A percentile compares a stretch with the other conserved stretches of the same genome.
These are phyloP conservation scores for Herpailurus yagouaroundi DNA, from an alignment of 2,113 vertebrate species.

Conservation along the genomic window DNA sequence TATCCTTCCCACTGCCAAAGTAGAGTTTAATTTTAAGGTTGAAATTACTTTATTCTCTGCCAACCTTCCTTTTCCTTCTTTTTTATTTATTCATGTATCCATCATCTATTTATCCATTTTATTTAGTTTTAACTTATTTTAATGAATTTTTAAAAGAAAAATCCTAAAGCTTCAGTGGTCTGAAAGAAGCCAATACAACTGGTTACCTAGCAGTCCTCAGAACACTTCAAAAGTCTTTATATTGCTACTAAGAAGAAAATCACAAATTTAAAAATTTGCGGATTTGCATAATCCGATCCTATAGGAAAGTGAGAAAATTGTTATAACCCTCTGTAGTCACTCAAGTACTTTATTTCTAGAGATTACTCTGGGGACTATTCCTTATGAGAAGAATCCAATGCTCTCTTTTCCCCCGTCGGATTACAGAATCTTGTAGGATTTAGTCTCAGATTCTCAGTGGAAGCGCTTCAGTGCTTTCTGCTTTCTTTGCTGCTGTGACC, in stretches of 20 bases:
- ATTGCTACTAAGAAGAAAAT: not conserved
- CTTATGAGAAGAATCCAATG: not conserved
- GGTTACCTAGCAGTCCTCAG: not conserved
- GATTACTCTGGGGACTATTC: not conserved
- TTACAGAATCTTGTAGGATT: not conserved
- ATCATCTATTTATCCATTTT: not conserved
- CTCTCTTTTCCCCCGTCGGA: not conserved
- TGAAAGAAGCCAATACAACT: not conserved
- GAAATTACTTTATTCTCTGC: not conserved
- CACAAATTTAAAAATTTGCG: not conserved
- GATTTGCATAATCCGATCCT: not conserved
- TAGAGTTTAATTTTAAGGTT: not conserved
- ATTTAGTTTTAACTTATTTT: not conserved
- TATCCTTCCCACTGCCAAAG: not conserved
- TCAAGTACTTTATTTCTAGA: not conserved
- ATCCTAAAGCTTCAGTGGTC: not conserved
- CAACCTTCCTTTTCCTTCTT: not conserved
- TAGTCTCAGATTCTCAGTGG: not conserved
- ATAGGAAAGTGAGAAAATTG: not conserved
- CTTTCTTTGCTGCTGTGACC: conserved; percentile 50
- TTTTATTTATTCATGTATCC: not conserved
- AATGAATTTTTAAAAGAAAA: not conserved
- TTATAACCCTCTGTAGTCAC: not conserved
- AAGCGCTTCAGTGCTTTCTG: not conserved
- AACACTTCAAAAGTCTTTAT: not conserved